Evolutionary conservation across 2,113 vertebrate genomes (phyloP).

Genomic region (Hypomesus transpacificus): DNA sequence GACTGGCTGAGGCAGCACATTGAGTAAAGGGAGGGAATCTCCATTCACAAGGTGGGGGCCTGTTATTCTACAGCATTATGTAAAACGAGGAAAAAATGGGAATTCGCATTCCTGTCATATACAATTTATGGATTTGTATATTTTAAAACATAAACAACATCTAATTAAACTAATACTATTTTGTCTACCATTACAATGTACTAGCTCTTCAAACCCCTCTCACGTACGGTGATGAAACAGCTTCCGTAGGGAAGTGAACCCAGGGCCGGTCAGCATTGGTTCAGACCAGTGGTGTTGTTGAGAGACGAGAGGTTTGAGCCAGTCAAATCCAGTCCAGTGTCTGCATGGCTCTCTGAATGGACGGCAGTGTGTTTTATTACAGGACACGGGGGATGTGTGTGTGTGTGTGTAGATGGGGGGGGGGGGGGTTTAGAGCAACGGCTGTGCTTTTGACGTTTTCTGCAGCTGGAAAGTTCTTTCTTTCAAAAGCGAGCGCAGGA

Average conservation of each 20-base stretch:
- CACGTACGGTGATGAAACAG: conserved; percentile 28
- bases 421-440: conserved; percentile 14
- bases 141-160: background rate
- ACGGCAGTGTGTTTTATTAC: conserved; percentile 63
- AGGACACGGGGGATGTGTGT: conserved; percentile 25
- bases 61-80: conserved; percentile 19
- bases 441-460: conserved; percentile 23
- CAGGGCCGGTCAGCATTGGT: conserved; percentile 47
- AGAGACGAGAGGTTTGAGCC: conserved; percentile 42
- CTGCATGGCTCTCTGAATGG: conserved; percentile 63
- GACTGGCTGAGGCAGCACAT: conserved; percentile 73
- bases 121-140: background rate
- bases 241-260: conserved; percentile 50
- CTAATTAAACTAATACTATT: background rate
- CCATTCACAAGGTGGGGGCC: conserved; percentile 63
- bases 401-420: conserved; percentile 15
- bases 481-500: conserved; percentile 6
- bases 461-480: conserved; percentile 39
- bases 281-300: conserved; percentile 52
- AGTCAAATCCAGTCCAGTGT: conserved; percentile 44
- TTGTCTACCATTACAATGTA: conserved; percentile 9
- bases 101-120: too few relatives aligned
- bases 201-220: conserved; percentile 8
- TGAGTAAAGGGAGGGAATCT: conserved; percentile 63
- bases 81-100: background rate